Evolutionary conservation across 2,888 invertebrate genomes (phyloP).

Genomic region (Metellina segmentata): DNA sequence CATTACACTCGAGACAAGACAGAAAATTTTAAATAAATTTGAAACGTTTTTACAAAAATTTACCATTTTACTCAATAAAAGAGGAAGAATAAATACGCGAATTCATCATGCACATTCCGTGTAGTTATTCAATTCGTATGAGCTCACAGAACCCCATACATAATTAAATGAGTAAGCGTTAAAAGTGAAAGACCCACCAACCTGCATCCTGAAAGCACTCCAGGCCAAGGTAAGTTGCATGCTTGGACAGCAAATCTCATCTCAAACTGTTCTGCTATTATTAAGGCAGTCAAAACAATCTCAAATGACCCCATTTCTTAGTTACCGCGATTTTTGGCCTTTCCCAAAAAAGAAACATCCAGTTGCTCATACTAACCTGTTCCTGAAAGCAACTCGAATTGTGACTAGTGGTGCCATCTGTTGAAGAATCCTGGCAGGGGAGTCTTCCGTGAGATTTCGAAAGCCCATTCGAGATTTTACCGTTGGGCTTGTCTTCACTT

Average conservation of each 20-base stretch:
- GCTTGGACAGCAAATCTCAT: not conserved
- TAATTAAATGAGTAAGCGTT: not conserved
- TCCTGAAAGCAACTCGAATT: slow-evolving; percentile 40
- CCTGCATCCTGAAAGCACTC: not conserved
- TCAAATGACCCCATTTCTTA: slow-evolving; percentile 46
- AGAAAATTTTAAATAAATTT: no score
- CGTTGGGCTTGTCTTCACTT: not conserved
- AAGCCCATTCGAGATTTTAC: not conserved
- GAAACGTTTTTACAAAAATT: no score
- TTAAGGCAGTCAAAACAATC: slow-evolving; percentile 19
- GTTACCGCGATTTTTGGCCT: slow-evolving; percentile 1
- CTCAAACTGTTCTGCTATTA: not conserved
- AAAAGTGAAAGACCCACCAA: not conserved
- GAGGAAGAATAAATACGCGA: no score
- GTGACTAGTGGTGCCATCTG: slow-evolving; percentile 74
- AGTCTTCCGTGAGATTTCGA: slow-evolving; percentile 6
- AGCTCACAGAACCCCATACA: no score
- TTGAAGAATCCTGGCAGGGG: not conserved
- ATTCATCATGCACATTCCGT: no score
- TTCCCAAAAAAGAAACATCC: slow-evolving; percentile 18
- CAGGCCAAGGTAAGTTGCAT: slow-evolving; percentile 11
- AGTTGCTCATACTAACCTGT: slow-evolving; percentile 57
- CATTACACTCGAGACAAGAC: no score
- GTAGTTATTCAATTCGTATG: no score
- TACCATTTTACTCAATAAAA: no score